phyloP scores from a whole-genome alignment of 2,113 vertebrate genomes.

The Alethe diademata region DNA sequence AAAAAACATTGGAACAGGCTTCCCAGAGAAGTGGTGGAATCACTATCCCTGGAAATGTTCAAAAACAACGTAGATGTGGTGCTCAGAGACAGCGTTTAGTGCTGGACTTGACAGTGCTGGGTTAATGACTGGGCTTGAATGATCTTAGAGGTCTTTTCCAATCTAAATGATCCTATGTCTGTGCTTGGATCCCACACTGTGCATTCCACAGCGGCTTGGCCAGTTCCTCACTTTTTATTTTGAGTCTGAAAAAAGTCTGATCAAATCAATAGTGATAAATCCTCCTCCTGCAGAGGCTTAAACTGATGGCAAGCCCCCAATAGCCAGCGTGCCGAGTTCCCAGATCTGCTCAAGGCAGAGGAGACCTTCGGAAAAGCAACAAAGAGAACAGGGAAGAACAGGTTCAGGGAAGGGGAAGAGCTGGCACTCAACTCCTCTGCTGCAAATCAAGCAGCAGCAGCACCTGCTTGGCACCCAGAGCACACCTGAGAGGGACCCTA shows the following conservation, averaged over 20 bases:
- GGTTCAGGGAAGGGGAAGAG: neutral
- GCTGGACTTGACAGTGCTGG: neutral
- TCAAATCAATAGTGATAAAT: neutral
- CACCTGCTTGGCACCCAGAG: neutral
- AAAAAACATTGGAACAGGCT: neutral
- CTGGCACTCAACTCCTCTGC: neutral
- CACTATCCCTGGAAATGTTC: neutral
- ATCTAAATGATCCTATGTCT: neutral
- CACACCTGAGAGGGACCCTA: neutral
- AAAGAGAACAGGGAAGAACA: neutral
- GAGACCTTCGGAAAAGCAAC: neutral
- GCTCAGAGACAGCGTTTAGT: neutral
- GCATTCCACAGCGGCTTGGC: neutral
- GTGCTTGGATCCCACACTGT: neutral
- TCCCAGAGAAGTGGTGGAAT: neutral
- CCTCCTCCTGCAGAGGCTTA: neutral
- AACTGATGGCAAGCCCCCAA: neutral
- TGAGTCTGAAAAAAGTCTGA: neutral
- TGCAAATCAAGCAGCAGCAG: neutral
- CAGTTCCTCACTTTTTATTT: neutral
- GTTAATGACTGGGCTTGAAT: neutral
- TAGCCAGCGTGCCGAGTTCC: accelerated
- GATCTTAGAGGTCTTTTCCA: neutral
- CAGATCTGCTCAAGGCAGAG: neutral
- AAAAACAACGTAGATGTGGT: neutral